Percentiles rank a stretch among this genome's conserved stretches.
phyloP scores from a whole-genome alignment of 2,113 vertebrate species.

The Ceyx margarethae region DNA sequence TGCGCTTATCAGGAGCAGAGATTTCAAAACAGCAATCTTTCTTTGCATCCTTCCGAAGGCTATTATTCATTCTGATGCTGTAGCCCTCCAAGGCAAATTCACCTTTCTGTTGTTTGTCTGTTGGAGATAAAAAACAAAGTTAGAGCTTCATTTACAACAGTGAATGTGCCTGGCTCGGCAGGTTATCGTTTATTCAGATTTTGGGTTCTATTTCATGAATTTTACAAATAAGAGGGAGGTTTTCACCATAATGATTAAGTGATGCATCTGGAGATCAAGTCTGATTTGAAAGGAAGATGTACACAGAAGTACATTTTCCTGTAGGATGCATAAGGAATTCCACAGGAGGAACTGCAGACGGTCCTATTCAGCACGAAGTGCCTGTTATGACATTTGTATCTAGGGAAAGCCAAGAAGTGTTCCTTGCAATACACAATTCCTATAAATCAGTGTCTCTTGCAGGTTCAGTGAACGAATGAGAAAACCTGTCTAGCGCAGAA shows the following conservation, averaged over 20 bases:
- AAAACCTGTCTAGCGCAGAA: conserved; percentile 36
- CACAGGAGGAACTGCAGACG: conserved; percentile 27
- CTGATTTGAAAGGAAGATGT: conserved; percentile 11
- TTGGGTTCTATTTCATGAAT: conserved; percentile 51
- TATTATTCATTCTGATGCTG: conserved; percentile 88
- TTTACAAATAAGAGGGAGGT: conserved; percentile 32
- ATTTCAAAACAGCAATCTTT: conserved; percentile 98
- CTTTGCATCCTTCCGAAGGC: conserved; percentile 90
- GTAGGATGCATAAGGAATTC: conserved; percentile 15
- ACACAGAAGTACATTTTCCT: conserved; percentile 25
- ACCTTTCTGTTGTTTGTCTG: conserved; percentile 99
- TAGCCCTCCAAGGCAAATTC: conserved; percentile 94
- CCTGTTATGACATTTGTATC: conserved; percentile 33
- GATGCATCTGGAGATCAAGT: conserved; percentile 35
- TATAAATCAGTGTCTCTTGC: conserved; percentile 56
- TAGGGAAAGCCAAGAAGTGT: conserved; percentile 57
- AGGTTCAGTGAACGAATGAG: conserved; percentile 29
- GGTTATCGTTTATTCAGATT: conserved; percentile 67
- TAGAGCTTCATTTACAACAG: conserved; percentile 65
- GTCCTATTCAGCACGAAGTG: conserved; percentile 46
- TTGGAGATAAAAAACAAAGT: conserved; percentile 71
- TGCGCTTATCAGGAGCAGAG: conserved; percentile 90
- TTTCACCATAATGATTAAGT: conserved; percentile 33
- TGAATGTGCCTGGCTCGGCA: conserved; percentile 30
- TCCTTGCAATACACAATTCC: conserved; percentile 34